Conservation (phyloP, 2,888 invertebrate species). For the Scaptomyza caliginosa region DNA sequence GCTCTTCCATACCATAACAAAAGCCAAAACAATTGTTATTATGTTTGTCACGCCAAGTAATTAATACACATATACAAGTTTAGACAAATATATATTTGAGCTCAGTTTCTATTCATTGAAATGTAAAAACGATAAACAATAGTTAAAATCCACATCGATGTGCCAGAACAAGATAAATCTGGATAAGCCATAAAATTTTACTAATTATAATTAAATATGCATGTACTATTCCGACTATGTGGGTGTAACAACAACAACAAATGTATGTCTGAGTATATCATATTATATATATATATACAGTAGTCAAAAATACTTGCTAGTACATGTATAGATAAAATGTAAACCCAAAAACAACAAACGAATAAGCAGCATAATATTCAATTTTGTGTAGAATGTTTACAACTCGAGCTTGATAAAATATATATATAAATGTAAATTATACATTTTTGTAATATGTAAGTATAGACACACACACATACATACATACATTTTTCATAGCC, state of each 20-base stretch:
- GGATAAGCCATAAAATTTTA: constrained; percentile 34
- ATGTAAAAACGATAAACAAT: constrained; percentile 34
- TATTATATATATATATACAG: background rate
- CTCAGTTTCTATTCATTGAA: background rate
- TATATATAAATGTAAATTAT: constrained; percentile 76
- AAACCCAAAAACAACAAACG: constrained; percentile 17
- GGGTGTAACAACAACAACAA: constrained; percentile 20
- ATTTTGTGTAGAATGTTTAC: constrained; percentile 79
- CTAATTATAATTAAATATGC: constrained; percentile 46
- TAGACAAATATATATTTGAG: constrained; percentile 10
- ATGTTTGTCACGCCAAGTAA: background rate
- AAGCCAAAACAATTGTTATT: too few species aligned
- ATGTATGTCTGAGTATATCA: constrained; percentile 11
- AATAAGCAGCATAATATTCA: constrained; percentile 44
- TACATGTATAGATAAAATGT: constrained; percentile 28
- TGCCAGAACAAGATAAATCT: constrained; percentile 14
- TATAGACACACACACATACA: background rate
- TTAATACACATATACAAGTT: background rate
- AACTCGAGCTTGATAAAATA: constrained; percentile 79
- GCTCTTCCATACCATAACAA: background rate
- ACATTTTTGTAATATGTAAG: constrained; percentile 40
- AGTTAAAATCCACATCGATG: constrained; percentile 7
- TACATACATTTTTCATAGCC: constrained; percentile 13
- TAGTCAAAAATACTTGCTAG: constrained; percentile 11
- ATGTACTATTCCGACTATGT: constrained; percentile 27